These are phyloP conservation scores for Ictidomys tridecemlineatus DNA, from an alignment of 2,113 vertebrate genomes.

Conservation along the genomic window DNA sequence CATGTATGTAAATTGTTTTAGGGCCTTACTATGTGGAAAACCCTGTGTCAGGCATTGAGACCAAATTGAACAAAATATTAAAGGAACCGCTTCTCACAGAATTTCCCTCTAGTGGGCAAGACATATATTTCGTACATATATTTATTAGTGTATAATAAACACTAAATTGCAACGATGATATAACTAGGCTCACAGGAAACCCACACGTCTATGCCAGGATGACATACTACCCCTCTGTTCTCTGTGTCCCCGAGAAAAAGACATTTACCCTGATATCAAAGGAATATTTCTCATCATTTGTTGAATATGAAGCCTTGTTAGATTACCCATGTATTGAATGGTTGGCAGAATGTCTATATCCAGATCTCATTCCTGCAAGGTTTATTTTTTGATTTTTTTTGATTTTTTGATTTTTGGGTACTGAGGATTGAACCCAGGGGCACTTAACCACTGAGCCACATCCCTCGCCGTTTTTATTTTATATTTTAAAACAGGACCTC, in stretches of 20 bases:
- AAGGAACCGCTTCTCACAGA: not conserved
- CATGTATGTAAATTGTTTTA: too few relatives aligned
- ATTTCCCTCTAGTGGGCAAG: not conserved
- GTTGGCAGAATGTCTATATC: not conserved
- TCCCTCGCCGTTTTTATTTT: too few relatives aligned
- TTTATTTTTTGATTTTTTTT: too few relatives aligned
- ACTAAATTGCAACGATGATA: not conserved
- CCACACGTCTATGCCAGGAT: too few relatives aligned
- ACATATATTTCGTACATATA: not conserved
- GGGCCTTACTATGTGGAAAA: not conserved
- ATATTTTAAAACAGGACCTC: too few relatives aligned
- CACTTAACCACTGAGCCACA: too few relatives aligned
- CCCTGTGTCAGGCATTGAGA: not conserved
- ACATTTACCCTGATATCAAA: not conserved
- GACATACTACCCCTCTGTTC: not conserved
- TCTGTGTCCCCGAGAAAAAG: not conserved
- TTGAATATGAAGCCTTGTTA: not conserved
- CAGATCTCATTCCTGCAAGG: not conserved
- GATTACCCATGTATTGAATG: not conserved
- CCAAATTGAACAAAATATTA: not conserved
- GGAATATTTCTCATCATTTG: not conserved
- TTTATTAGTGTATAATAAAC: not conserved
- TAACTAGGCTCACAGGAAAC: not conserved
- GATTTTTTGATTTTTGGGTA: too few relatives aligned
- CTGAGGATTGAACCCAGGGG: too few relatives aligned